These are phyloP conservation scores for Sinocyclocheilus anophthalmus DNA, from an alignment of 2,113 vertebrate species.

Conservation along the genomic window DNA sequence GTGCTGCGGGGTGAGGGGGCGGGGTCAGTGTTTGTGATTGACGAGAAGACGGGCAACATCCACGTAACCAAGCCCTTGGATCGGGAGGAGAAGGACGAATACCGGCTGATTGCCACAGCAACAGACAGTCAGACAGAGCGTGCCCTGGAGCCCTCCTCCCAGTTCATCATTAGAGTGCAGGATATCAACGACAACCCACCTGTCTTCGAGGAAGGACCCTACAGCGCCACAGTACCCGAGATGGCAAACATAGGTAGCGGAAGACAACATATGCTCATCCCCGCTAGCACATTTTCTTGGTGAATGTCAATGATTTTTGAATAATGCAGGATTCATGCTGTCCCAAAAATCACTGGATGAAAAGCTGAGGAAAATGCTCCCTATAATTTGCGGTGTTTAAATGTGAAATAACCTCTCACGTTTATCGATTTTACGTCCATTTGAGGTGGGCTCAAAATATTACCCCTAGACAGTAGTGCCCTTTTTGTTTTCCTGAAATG, in stretches of 20 bases:
- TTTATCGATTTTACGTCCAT: neutral
- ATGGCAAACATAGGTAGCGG: slow-evolving; percentile 87
- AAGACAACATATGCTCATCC: neutral
- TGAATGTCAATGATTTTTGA: slow-evolving; percentile 16
- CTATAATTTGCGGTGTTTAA: slow-evolving; percentile 37
- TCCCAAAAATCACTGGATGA: neutral
- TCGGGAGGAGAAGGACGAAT: slow-evolving; percentile 90
- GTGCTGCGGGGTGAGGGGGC: slow-evolving; percentile 89
- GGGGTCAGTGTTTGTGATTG: slow-evolving; percentile 90
- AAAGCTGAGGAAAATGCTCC: slow-evolving; percentile 22
- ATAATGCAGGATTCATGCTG: slow-evolving; percentile 11
- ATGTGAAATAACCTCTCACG: slow-evolving; percentile 1
- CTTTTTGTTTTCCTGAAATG: slow-evolving; percentile 18
- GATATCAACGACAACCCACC: slow-evolving; percentile 67
- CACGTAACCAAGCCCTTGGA: slow-evolving; percentile 91
- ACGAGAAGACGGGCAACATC: slow-evolving; percentile 92
- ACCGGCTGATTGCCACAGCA: slow-evolving; percentile 85
- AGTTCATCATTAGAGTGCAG: slow-evolving; percentile 91
- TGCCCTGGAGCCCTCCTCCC: slow-evolving; percentile 88
- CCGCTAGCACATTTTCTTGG: neutral
- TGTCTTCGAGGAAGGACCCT: slow-evolving; percentile 84
- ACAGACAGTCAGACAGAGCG: slow-evolving; percentile 87
- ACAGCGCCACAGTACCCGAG: slow-evolving; percentile 86
- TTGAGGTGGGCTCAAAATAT: slow-evolving; percentile 26
- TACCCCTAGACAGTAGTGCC: neutral